phyloP scores from a whole-genome alignment of 1,140 invertebrate species.

The Brachionus sp. region DNA sequence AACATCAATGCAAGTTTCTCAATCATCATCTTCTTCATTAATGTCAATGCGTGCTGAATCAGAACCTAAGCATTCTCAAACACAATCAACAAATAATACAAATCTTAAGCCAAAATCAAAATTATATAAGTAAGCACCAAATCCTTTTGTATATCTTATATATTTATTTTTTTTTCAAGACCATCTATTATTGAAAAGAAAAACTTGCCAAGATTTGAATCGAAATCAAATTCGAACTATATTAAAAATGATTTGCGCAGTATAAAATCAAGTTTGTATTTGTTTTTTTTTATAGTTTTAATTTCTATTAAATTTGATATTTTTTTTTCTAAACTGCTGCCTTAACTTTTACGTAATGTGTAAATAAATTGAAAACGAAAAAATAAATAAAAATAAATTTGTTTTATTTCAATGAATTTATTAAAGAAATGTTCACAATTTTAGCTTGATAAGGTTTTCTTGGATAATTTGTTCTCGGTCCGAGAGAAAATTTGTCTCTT shows the following conservation, averaged over 20 bases:
- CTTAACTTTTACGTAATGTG: not conserved
- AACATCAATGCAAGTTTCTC: not conserved
- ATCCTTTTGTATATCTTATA: not conserved
- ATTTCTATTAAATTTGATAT: not conserved
- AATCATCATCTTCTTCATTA: slow-evolving; percentile 23
- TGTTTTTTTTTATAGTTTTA: not conserved
- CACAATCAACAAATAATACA: slow-evolving; percentile 32
- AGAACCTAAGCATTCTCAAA: slow-evolving; percentile 22
- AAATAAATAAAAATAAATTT: not conserved
- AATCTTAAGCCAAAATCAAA: slow-evolving; percentile 22
- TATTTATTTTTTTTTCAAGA: slow-evolving; percentile 3
- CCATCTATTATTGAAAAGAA: slow-evolving; percentile 24
- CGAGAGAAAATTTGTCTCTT: not conserved
- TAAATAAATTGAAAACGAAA: not conserved
- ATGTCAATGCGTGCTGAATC: slow-evolving; percentile 42
- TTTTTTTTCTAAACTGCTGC: not conserved
- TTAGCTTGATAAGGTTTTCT: not conserved
- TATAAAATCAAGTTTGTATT: slow-evolving; percentile 25
- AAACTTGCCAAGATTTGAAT: slow-evolving; percentile 9
- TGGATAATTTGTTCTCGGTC: not conserved
- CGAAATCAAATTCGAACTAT: not conserved
- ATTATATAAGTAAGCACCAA: slow-evolving; percentile 15
- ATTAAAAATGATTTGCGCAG: not conserved
- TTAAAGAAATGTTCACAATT: not conserved
- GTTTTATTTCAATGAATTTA: not conserved